phyloP scores from a whole-genome alignment of 92 coral and sea anemone genomes.

The Paragorgia papillata region DNA sequence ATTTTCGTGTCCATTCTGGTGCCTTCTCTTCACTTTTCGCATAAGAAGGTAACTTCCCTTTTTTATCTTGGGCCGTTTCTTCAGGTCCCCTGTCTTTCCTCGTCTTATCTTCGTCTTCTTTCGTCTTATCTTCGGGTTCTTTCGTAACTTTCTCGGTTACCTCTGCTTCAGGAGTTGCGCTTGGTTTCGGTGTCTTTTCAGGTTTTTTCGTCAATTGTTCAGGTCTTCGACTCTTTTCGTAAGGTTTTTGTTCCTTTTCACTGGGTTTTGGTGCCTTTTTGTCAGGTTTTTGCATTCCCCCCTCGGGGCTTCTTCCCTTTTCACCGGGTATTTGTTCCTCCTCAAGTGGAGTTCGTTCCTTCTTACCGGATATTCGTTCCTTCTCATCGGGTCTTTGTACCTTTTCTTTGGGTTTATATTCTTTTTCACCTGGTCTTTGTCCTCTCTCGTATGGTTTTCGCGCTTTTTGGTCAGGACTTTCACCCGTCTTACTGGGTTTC shows the following conservation, averaged over 20 bases:
- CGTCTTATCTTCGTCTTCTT: slow-evolving; percentile 10
- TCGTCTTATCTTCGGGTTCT: neutral
- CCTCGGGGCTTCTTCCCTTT: neutral
- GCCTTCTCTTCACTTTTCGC: slow-evolving; percentile 17
- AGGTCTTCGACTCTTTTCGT: neutral
- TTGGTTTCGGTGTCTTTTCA: neutral
- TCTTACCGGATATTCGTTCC: neutral
- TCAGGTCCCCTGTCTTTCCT: neutral
- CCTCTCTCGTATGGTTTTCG: neutral
- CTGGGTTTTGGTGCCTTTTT: neutral
- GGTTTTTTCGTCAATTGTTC: slow-evolving; percentile 5
- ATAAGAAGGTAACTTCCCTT: slow-evolving; percentile 2
- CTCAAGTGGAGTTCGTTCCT: neutral
- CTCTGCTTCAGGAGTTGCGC: neutral
- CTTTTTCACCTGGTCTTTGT: neutral
- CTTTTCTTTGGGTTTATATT: neutral
- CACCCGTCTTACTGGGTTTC: slow-evolving; percentile 19
- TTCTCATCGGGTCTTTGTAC: neutral
- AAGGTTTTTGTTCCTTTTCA: neutral
- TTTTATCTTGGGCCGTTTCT: slow-evolving; percentile 3
- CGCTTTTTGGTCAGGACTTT: neutral
- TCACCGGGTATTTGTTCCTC: neutral
- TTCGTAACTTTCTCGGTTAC: neutral
- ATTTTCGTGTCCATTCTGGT: slow-evolving; percentile 36
- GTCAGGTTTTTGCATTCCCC: neutral